Evolutionary conservation across 2,888 invertebrate genomes (phyloP).

Genomic region (Ennomos erosarius): DNA sequence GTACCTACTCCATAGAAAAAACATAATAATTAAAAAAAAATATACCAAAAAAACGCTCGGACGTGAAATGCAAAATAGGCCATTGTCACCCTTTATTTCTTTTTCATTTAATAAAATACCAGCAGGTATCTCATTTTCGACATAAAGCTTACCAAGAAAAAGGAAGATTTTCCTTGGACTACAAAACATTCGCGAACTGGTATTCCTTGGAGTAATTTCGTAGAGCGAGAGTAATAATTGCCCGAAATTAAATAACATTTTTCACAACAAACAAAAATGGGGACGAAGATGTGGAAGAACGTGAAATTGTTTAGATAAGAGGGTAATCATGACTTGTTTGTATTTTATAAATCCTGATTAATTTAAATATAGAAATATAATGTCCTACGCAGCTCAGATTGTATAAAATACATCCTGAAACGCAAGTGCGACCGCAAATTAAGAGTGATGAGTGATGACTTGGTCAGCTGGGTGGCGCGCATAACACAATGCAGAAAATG

Average conservation of each 20-base stretch:
- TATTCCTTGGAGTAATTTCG: slow-evolving; percentile 83
- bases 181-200: slow-evolving; percentile 70
- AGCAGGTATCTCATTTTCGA: slow-evolving; percentile 72
- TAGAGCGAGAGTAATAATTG: slow-evolving; percentile 83
- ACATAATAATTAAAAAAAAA: too few relatives aligned
- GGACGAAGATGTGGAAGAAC: slow-evolving; percentile 69
- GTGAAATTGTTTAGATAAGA: slow-evolving; percentile 66
- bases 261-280: slow-evolving; percentile 80
- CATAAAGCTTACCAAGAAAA: slow-evolving; percentile 72
- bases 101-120: slow-evolving; percentile 63
- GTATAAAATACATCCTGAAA: too few relatives aligned
- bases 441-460: too few relatives aligned
- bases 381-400: too few relatives aligned
- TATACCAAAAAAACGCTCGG: slow-evolving; percentile 12
- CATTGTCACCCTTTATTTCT: slow-evolving; percentile 46
- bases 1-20: too few relatives aligned
- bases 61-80: slow-evolving; percentile 19
- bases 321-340: slow-evolving; percentile 67
- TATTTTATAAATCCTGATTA: slow-evolving; percentile 5
- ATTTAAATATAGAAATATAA: too few relatives aligned
- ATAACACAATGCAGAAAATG: too few relatives aligned
- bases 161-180: slow-evolving; percentile 63
- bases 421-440: too few relatives aligned
- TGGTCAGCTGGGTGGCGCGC: too few relatives aligned
- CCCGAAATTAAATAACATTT: slow-evolving; percentile 82